These are phyloP conservation scores for Toxotes lorentzi DNA, from an alignment of 2,797 vertebrate species.

Conservation along the genomic window DNA sequence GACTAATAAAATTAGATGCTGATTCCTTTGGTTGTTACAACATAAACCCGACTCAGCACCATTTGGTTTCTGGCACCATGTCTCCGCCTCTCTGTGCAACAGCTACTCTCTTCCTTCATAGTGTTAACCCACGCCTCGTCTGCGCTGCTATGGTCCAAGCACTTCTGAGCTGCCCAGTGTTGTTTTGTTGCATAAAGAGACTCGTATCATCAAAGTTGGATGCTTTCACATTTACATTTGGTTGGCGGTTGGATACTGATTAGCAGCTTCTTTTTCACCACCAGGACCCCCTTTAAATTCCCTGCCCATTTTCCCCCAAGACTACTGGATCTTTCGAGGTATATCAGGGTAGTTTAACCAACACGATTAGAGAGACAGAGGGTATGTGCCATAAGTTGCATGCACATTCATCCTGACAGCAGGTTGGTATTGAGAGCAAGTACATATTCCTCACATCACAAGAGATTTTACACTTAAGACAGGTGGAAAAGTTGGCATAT, in stretches of 20 bases:
- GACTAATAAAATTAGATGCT: slow-evolving; percentile 66
- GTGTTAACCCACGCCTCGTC: slow-evolving; percentile 38
- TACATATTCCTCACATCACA: slow-evolving; percentile 5
- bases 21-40: slow-evolving; percentile 65
- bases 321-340: neutral
- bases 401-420: neutral
- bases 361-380: no score
- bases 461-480: neutral
- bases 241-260: slow-evolving; percentile 51
- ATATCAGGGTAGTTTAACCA: neutral
- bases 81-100: slow-evolving; percentile 22
- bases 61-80: slow-evolving; percentile 60
- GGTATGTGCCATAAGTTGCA: neutral
- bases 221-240: slow-evolving; percentile 53
- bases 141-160: slow-evolving; percentile 46
- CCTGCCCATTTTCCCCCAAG: neutral
- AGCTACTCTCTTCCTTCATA: slow-evolving; percentile 23
- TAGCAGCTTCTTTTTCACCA: slow-evolving; percentile 50
- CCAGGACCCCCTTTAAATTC: slow-evolving; percentile 1
- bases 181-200: slow-evolving; percentile 54
- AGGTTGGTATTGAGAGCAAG: slow-evolving; percentile 1
- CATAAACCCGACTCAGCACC: slow-evolving; percentile 49
- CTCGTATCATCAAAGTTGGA: slow-evolving; percentile 24
- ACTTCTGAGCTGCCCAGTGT: slow-evolving; percentile 54
- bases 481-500: neutral